A percentile compares a stretch with the other conserved stretches of the same genome.
These are phyloP conservation scores for Halichoerus grypus DNA, from an alignment of 2,113 vertebrate genomes.

Conservation along the genomic window DNA sequence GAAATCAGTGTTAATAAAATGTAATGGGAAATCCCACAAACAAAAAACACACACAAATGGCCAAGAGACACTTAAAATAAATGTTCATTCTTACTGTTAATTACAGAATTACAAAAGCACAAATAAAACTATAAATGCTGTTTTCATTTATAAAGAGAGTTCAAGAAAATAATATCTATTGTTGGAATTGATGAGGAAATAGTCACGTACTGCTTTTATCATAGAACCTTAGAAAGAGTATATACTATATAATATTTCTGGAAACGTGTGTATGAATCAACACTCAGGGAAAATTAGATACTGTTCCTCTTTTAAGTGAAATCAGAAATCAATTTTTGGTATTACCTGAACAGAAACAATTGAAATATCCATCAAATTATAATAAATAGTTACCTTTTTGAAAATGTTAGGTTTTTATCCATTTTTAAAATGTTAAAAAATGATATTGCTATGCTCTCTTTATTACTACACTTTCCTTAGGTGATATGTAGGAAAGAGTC, in stretches of 20 bases:
- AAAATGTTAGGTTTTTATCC: not conserved
- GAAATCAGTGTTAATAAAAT: not conserved
- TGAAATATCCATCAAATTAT: not conserved
- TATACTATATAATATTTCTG: not conserved
- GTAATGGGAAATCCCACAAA: not conserved
- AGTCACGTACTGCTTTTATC: not conserved
- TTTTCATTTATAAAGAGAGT: not conserved
- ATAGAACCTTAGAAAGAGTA: not conserved
- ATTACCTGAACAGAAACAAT: not conserved
- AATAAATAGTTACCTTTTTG: not conserved
- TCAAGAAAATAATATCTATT: not conserved
- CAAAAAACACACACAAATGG: not conserved
- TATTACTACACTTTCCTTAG: not conserved
- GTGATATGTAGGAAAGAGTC: not conserved
- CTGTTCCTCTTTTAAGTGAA: not conserved
- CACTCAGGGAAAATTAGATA: not conserved
- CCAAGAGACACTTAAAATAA: not conserved
- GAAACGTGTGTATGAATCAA: not conserved
- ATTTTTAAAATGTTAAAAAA: slow-evolving; percentile 1
- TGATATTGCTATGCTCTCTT: not conserved
- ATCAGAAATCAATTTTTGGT: not conserved
- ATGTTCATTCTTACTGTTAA: not conserved
- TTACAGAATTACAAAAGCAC: not conserved
- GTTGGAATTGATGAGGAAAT: not conserved
- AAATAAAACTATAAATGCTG: not conserved